Percentiles rank a stretch among this genome's conserved stretches.
These are phyloP conservation scores for Oxyscelio sp. DNA, from an alignment of 2,888 invertebrate species.

Conservation along the genomic window DNA sequence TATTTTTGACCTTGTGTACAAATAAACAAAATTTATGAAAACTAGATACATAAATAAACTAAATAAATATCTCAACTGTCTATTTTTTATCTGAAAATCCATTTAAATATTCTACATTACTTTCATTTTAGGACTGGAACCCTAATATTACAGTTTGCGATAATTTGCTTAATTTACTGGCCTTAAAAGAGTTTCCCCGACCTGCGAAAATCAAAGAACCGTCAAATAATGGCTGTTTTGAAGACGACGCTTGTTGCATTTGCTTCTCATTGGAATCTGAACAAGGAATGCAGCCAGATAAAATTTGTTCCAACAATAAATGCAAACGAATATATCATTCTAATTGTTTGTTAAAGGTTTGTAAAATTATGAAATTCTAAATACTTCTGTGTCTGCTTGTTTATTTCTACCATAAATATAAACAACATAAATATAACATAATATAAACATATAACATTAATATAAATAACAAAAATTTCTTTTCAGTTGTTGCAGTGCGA, in stretches of 20 bases:
- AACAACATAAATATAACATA: too few relatives aligned
- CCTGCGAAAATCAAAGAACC: slow-evolving; percentile 53
- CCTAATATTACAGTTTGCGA: slow-evolving; percentile 77
- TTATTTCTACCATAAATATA: too few relatives aligned
- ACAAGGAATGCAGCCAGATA: slow-evolving; percentile 79
- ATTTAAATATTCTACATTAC: too few relatives aligned
- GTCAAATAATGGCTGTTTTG: slow-evolving; percentile 76
- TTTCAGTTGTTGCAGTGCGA: slow-evolving; percentile 85
- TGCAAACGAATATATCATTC: slow-evolving; percentile 84
- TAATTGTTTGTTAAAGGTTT: slow-evolving; percentile 83
- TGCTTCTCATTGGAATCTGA: slow-evolving; percentile 84
- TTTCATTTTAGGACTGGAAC: slow-evolving; percentile 83
- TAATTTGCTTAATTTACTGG: slow-evolving; percentile 82
- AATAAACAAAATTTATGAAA: too few relatives aligned
- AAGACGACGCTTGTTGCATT: slow-evolving; percentile 86
- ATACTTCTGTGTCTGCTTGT: too few relatives aligned
- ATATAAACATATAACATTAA: too few relatives aligned
- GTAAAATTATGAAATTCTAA: too few relatives aligned
- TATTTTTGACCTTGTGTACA: too few relatives aligned
- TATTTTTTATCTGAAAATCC: too few relatives aligned
- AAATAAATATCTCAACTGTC: too few relatives aligned
- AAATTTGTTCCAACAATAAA: slow-evolving; percentile 84
- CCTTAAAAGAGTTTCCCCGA: slow-evolving; percentile 82
- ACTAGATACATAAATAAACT: too few relatives aligned
- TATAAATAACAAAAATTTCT: too few relatives aligned